phyloP scores from a whole-genome alignment of 2,888 invertebrate genomes.

The Perizoma affinitatum region DNA sequence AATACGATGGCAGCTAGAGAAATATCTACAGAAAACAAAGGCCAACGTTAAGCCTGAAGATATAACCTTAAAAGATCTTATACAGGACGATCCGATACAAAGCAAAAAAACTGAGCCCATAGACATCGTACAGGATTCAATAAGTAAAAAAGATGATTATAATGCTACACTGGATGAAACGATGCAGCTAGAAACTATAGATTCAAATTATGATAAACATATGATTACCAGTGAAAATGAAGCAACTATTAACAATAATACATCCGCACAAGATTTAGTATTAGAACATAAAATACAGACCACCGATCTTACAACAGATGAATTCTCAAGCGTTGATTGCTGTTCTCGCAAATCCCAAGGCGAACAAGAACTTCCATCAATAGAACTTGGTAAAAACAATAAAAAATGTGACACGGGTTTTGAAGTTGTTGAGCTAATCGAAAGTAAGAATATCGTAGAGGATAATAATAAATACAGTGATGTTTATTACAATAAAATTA shows the following conservation, averaged over 20 bases:
- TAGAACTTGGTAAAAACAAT: background rate
- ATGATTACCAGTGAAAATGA: background rate
- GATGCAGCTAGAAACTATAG: background rate
- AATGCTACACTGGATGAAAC: background rate
- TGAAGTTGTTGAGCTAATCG: background rate
- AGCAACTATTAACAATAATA: background rate
- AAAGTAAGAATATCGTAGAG: background rate
- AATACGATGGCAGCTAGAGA: slow-evolving; percentile 61
- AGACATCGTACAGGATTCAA: slow-evolving; percentile 16
- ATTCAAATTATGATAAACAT: slow-evolving; percentile 1
- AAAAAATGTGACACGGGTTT: background rate
- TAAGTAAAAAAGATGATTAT: background rate
- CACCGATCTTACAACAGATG: slow-evolving; percentile 9
- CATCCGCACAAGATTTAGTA: slow-evolving; percentile 1
- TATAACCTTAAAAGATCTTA: slow-evolving; percentile 36
- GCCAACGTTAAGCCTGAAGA: slow-evolving; percentile 31
- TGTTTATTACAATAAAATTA: background rate
- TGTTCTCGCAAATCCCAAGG: background rate
- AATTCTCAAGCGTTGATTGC: background rate
- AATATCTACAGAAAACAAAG: slow-evolving; percentile 54
- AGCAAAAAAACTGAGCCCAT: slow-evolving; percentile 11
- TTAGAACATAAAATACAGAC: slow-evolving; percentile 10
- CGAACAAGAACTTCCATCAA: slow-evolving; percentile 18
- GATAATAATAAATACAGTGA: background rate
- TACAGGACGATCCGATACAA: slow-evolving; percentile 29